Conservation (phyloP, 1,140 invertebrate genomes). For the Drosophila sechellia region DNA sequence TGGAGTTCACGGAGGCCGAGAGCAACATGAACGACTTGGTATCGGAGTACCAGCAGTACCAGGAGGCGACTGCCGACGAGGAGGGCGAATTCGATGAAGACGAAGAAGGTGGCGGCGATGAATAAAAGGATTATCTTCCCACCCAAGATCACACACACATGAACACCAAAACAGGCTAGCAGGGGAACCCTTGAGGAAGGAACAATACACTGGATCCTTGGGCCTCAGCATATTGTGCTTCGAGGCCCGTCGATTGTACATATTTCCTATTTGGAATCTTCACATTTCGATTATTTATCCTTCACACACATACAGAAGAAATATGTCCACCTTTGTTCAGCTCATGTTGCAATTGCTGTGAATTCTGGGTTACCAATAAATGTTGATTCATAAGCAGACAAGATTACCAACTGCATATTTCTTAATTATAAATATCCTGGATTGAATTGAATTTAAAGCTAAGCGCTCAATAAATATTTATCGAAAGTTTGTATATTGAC, state of each 20-base stretch:
- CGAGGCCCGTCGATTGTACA: constrained; percentile 2
- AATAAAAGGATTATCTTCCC: constrained; percentile 57
- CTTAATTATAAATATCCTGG: too few species aligned
- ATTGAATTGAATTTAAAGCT: too few species aligned
- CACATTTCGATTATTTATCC: constrained; percentile 2
- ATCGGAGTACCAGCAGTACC: constrained; percentile 95
- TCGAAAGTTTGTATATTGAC: background rate
- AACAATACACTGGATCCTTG: background rate
- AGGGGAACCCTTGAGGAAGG: background rate
- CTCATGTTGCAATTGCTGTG: constrained; percentile 9
- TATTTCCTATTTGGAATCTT: constrained; percentile 9
- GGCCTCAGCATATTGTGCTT: too few species aligned
- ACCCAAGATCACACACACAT: background rate
- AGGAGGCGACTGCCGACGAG: constrained; percentile 90
- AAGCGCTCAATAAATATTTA: too few species aligned
- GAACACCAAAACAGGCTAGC: background rate
- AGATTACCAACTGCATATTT: too few species aligned
- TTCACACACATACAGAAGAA: background rate
- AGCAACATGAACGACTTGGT: constrained; percentile 93
- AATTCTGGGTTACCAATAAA: constrained; percentile 5
- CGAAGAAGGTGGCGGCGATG: constrained; percentile 86
- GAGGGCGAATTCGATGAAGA: constrained; percentile 89
- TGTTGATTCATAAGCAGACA: too few species aligned
- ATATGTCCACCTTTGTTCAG: background rate
- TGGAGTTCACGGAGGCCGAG: constrained; percentile 93